These are phyloP conservation scores for Amia ocellicauda DNA, from an alignment of 2,113 vertebrate species.

Conservation along the genomic window DNA sequence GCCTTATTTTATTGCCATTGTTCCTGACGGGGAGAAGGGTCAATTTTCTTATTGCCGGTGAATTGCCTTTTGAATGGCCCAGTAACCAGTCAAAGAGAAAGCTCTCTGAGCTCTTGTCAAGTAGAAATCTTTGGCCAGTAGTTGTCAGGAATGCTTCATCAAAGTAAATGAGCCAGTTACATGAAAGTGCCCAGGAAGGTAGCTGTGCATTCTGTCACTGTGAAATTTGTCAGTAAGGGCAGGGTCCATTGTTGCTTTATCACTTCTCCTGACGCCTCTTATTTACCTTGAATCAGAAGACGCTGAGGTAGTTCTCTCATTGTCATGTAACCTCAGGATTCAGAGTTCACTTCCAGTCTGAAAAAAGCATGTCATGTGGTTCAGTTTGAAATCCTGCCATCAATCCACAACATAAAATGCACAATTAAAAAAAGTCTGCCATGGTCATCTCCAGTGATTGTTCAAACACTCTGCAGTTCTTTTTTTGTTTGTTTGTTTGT, in stretches of 20 bases:
- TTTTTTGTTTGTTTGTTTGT: too few relatives aligned
- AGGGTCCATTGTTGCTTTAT: background rate
- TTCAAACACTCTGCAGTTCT: too few relatives aligned
- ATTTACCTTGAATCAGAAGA: too few relatives aligned
- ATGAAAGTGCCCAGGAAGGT: constrained; percentile 44
- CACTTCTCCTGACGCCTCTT: too few relatives aligned
- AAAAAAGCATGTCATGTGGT: too few relatives aligned
- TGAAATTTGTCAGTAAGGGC: constrained; percentile 23
- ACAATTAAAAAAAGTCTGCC: too few relatives aligned
- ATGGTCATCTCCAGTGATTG: too few relatives aligned
- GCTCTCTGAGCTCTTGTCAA: background rate
- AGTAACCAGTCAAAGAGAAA: constrained; percentile 21
- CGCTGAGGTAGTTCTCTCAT: too few relatives aligned
- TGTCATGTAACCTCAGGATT: too few relatives aligned
- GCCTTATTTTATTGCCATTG: constrained; percentile 26
- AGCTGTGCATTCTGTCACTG: constrained; percentile 48
- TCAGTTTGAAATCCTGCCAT: too few relatives aligned
- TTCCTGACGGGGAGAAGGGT: constrained; percentile 33
- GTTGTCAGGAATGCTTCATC: constrained; percentile 49
- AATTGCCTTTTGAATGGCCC: constrained; percentile 52
- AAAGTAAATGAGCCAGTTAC: constrained; percentile 56
- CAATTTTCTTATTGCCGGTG: constrained; percentile 52
- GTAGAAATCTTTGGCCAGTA: constrained; percentile 18
- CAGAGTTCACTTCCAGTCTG: too few relatives aligned
- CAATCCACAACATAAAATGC: too few relatives aligned